phyloP scores from a whole-genome alignment of 2,113 vertebrate species.

The Callipepla californica region DNA sequence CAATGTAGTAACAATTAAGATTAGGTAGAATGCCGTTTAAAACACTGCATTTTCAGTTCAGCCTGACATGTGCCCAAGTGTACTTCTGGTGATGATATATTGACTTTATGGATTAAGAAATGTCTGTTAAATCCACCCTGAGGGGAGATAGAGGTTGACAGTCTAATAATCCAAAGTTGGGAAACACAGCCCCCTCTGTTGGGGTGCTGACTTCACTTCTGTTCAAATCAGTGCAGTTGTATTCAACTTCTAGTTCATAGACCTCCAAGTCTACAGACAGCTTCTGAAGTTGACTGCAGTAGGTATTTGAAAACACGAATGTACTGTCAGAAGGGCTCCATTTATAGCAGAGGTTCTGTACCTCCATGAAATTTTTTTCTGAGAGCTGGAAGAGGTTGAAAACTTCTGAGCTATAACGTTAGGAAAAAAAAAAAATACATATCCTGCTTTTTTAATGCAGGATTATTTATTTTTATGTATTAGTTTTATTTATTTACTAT shows the following conservation, averaged over 20 bases:
- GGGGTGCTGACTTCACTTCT: neutral
- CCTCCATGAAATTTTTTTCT: neutral
- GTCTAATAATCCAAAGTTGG: neutral
- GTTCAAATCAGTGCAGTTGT: neutral
- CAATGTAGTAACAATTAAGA: neutral
- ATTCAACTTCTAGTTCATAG: neutral
- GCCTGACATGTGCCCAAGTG: neutral
- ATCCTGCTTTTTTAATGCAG: neutral
- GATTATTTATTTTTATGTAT: too few relatives aligned
- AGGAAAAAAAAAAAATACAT: neutral
- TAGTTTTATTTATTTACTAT: too few relatives aligned
- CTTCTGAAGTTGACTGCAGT: neutral
- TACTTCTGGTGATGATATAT: neutral
- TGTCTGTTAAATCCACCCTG: neutral
- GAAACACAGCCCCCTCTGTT: accelerated
- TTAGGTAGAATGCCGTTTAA: neutral
- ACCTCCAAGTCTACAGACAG: neutral
- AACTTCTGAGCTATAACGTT: neutral
- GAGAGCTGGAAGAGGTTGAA: neutral
- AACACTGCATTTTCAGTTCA: neutral
- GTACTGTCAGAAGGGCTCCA: neutral
- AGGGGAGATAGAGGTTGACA: neutral
- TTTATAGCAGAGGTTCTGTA: neutral
- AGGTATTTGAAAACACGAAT: neutral
- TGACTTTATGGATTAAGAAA: neutral